Evolutionary conservation across 2,113 vertebrate genomes (phyloP).

Genomic region (Ptyas mucosa): DNA sequence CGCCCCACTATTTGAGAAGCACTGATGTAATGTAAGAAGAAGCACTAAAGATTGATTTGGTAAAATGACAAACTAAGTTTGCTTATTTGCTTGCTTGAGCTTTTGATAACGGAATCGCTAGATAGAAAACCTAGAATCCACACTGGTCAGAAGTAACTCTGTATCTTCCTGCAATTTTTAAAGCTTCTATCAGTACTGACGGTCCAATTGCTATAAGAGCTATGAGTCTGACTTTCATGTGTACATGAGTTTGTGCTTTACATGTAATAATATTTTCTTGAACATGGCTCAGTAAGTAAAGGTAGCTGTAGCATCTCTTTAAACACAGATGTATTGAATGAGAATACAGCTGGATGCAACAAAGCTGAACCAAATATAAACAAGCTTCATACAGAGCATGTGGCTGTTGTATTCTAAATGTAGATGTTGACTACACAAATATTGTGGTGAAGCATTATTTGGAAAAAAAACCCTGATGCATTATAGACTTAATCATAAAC

Average conservation of each 20-base stretch:
- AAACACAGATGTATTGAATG: not conserved
- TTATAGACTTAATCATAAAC: not conserved
- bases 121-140: not conserved
- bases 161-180: not conserved
- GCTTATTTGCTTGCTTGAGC: not conserved
- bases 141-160: not conserved
- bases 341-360: not conserved
- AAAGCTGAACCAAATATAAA: not conserved
- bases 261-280: not conserved
- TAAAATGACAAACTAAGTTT: not conserved
- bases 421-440: not conserved
- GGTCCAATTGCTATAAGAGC: not conserved
- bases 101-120: not conserved
- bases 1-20: too few species aligned
- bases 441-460: not conserved
- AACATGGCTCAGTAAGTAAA: not conserved
- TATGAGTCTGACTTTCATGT: not conserved
- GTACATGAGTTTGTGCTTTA: not conserved
- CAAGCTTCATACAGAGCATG: not conserved
- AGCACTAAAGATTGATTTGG: not conserved
- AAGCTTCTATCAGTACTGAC: not conserved
- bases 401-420: not conserved
- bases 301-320: not conserved
- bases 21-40: not conserved
- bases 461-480: conserved; percentile 11